Base-by-base conservation (phyloP, 1,140 invertebrate species). In the Scaptomyza graminum region DNA sequence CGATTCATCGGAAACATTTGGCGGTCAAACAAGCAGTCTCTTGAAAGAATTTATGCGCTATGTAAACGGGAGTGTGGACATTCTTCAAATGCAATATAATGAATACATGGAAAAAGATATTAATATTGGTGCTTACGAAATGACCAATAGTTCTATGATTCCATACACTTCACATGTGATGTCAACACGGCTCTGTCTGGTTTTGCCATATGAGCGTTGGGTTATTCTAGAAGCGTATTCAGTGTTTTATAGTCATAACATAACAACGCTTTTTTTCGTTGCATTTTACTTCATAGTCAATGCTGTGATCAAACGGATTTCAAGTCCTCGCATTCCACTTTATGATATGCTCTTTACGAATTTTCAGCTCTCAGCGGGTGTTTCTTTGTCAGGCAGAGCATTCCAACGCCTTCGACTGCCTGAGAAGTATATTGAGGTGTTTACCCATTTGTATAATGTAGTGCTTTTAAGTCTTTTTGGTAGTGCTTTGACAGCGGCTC, bases 111-210 rank as follows among this genome's bases (percentile, higher is more conserved):
- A 57, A 12, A 8, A 12, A 15, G 0, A 0, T 15, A 34, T 70
- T 37, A 44, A 63, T n/a, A 25, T 70, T 7, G 9, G 43, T 7
- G 51, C 51, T 0, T 64, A 64, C 49, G 0, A 50, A 6, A 8
- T 55, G 7, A 1, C 16, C 6, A 37, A 57, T 41, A 9, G 5
- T 12, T 1, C 9, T 5, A 28, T 44, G 6, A 11, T 11, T 0
- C 1, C 4, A 0, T 8, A 16, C 3, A 44, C n/a, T 34, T 34
- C 67, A 0, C 4, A 37, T 5, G 4, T 51, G 12, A n/a, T 8
- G 13, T 5, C 25, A 9, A 37, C 67, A 12, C 55, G 15, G 34
- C 50, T 9, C 12, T 64, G 67, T 15, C 4, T 70, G 11, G 39
- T 64, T 0, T 6, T 70, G 46, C 67, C 60, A 5, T 1, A 34